A percentile compares a stretch with the other conserved stretches of the same genome.
These are phyloP conservation scores for Petrocephalus zakoni DNA, from an alignment of 2,113 vertebrate genomes.

Conservation along the genomic window DNA sequence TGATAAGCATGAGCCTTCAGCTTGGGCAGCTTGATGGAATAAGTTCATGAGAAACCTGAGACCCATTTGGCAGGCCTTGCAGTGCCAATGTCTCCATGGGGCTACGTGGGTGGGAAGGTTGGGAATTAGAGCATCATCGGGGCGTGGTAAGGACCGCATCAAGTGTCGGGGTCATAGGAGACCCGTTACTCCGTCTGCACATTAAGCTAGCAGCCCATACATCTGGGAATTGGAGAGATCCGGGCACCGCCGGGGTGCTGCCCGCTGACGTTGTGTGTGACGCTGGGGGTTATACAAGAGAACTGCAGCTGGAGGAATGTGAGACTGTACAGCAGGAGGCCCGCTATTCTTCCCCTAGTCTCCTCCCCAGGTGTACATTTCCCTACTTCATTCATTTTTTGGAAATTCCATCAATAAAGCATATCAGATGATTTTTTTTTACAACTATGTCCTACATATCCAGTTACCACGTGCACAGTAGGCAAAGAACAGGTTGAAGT, in stretches of 20 bases:
- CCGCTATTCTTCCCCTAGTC: not conserved
- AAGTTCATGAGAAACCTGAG: not conserved
- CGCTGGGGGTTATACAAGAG: not conserved
- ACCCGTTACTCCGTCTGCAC: not conserved
- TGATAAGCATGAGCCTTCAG: not conserved
- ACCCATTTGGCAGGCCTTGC: not conserved
- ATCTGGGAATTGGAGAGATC: not conserved
- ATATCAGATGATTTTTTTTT: not conserved
- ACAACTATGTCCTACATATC: not conserved
- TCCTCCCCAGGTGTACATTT: not conserved
- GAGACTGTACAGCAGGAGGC: not conserved
- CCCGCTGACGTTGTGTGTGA: not conserved
- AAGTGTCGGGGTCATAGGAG: not conserved
- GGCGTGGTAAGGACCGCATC: not conserved
- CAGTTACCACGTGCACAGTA: not conserved
- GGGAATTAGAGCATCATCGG: not conserved
- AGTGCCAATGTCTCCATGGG: not conserved
- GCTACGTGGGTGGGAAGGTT: not conserved
- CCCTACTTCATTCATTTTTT: not conserved
- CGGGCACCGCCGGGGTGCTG: not conserved
- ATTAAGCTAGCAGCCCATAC: not conserved
- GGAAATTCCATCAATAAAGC: not conserved
- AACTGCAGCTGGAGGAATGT: not conserved
- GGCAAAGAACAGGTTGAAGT: not conserved
- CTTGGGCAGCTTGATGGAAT: not conserved